A percentile compares a stretch with the other conserved stretches of the same genome.
These are phyloP conservation scores for Conops quadrifasciatus DNA, from an alignment of 2,888 invertebrate species.

Conservation along the genomic window DNA sequence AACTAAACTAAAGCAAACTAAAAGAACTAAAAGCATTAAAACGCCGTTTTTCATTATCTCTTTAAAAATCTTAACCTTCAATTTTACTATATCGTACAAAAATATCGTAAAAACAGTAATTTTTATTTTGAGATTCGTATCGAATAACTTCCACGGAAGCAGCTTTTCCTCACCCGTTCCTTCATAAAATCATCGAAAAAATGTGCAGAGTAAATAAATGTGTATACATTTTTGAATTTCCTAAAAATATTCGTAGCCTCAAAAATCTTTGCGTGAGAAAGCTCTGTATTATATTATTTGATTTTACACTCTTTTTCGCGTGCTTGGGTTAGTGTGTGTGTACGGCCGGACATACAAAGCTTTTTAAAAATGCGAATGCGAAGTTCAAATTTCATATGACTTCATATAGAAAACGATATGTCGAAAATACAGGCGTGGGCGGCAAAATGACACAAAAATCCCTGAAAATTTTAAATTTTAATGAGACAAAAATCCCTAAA, in stretches of 20 bases:
- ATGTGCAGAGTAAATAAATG: no score
- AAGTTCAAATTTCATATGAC: slow-evolving; percentile 30
- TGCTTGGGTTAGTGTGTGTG: not conserved
- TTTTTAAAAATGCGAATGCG: not conserved
- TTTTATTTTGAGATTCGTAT: not conserved
- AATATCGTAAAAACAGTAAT: not conserved
- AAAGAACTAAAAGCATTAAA: not conserved
- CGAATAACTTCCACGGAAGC: no score
- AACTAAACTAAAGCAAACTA: not conserved
- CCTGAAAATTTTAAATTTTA: no score
- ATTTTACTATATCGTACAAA: no score
- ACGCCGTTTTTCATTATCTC: not conserved
- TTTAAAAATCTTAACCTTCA: slow-evolving; percentile 3
- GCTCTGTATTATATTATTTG: no score
- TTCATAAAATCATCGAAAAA: no score
- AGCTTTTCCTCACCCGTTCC: no score
- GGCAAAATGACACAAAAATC: not conserved
- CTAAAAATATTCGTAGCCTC: not conserved
- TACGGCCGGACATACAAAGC: not conserved
- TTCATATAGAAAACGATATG: slow-evolving; percentile 2
- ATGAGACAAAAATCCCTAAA: no score
- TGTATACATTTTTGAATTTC: no score
- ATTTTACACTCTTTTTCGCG: no score
- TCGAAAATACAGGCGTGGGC: slow-evolving; percentile 12
- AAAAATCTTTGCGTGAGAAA: not conserved